Percentiles rank a stretch among this genome's conserved stretches.
Evolutionary conservation across 2,888 invertebrate genomes (phyloP).

Genomic region (Nomada ferruginata): DNA sequence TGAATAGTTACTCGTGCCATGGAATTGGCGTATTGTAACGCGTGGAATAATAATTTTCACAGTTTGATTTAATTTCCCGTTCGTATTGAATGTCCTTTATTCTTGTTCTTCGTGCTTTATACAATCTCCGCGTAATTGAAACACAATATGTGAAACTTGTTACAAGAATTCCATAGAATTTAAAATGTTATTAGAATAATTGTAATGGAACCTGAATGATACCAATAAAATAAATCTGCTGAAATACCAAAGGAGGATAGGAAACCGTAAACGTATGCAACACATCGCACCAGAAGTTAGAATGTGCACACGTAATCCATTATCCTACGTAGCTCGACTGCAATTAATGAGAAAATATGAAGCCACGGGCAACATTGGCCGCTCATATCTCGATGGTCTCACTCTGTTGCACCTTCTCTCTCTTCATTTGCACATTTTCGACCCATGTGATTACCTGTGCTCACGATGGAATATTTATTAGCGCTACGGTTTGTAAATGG

Average conservation of each 20-base stretch:
- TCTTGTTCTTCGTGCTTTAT: too few species aligned
- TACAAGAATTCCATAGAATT: too few species aligned
- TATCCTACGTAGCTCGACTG: conserved; percentile 4
- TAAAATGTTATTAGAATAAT: too few species aligned
- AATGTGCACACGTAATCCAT: conserved; percentile 42
- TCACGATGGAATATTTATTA: conserved; percentile 71
- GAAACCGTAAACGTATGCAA: not conserved
- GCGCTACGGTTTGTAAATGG: conserved; percentile 62
- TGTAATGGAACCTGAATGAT: not conserved
- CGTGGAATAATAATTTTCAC: too few species aligned
- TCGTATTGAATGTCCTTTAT: too few species aligned
- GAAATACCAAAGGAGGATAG: not conserved
- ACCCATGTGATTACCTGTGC: conserved; percentile 56
- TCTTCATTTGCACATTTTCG: conserved; percentile 58
- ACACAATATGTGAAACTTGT: too few species aligned
- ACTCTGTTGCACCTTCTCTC: conserved; percentile 11
- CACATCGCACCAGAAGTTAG: conserved; percentile 2
- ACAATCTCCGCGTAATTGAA: too few species aligned
- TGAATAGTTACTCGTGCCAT: not conserved
- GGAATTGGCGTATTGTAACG: too few species aligned
- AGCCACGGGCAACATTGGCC: conserved; percentile 2
- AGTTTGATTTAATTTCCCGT: too few species aligned
- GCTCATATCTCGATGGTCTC: conserved; percentile 19
- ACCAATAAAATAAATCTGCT: not conserved
- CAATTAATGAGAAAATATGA: conserved; percentile 56